phyloP scores from a whole-genome alignment of 1,140 invertebrate species.

The Trachymyrmex septentrionalis region DNA sequence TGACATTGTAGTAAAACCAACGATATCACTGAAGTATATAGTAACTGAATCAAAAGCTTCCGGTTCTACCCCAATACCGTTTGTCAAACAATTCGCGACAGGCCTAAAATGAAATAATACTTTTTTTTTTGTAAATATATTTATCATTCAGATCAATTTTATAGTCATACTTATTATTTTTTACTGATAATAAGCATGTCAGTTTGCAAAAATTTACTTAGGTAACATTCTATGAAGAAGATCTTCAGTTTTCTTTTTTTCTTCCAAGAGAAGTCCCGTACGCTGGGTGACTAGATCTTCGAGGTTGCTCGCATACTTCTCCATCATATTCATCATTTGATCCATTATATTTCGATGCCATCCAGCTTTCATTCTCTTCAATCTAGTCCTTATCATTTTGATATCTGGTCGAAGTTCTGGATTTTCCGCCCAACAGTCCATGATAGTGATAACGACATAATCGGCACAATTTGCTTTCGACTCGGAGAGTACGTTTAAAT shows the following conservation, averaged over 20 bases:
- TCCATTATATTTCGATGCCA: slow-evolving; percentile 97
- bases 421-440: slow-evolving; percentile 95
- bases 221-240: slow-evolving; percentile 97
- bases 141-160: background rate
- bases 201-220: slow-evolving; percentile 88
- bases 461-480: slow-evolving; percentile 90
- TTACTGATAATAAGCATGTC: background rate
- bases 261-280: slow-evolving; percentile 95
- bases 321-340: slow-evolving; percentile 98
- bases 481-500: slow-evolving; percentile 89
- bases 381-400: slow-evolving; percentile 90
- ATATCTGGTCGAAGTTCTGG: slow-evolving; percentile 94
- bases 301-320: slow-evolving; percentile 97
- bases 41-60: slow-evolving; percentile 98
- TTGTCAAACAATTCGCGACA: slow-evolving; percentile 94
- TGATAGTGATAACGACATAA: slow-evolving; percentile 92
- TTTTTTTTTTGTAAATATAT: background rate
- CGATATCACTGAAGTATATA: slow-evolving; percentile 99
- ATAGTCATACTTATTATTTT: background rate
- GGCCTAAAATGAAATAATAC: slow-evolving; percentile 87
- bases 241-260: slow-evolving; percentile 97
- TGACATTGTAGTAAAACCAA: slow-evolving; percentile 98
- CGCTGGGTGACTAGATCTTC: slow-evolving; percentile 97
- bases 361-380: slow-evolving; percentile 95
- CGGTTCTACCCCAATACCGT: slow-evolving; percentile 96